These are phyloP conservation scores for Syndactyla subalaris DNA, from an alignment of 2,797 vertebrate genomes.

Conservation along the genomic window DNA sequence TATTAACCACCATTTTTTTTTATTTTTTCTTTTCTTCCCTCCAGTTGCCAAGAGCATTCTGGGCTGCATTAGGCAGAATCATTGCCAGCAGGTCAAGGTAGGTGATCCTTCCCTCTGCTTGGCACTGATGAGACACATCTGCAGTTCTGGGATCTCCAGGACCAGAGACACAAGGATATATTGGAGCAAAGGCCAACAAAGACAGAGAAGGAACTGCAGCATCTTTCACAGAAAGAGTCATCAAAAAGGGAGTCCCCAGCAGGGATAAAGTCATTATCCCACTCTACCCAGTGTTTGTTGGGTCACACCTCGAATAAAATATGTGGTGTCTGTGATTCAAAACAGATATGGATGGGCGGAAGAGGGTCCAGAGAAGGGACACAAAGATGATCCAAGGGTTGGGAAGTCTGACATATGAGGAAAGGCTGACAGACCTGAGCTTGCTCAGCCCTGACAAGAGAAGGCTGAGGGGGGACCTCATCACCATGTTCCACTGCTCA, in stretches of 20 bases:
- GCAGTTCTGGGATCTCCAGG: not conserved
- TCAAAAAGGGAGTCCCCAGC: too few relatives aligned
- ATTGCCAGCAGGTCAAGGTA: not conserved
- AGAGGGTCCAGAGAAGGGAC: not conserved
- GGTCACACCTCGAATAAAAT: not conserved
- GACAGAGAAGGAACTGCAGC: not conserved
- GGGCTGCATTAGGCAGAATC: not conserved
- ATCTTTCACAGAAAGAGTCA: not conserved
- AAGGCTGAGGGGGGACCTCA: not conserved
- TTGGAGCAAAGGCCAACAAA: not conserved
- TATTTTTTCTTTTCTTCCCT: not conserved
- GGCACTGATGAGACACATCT: not conserved
- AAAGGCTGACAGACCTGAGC: not conserved
- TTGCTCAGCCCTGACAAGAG: not conserved
- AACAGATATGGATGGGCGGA: not conserved
- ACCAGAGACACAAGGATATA: not conserved
- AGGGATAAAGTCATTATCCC: not conserved
- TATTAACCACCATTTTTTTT: not conserved
- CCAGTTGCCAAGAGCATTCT: not conserved
- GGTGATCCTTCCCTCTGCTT: not conserved
- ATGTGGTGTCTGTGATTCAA: not conserved
- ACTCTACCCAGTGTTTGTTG: too few relatives aligned
- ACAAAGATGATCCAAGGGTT: not conserved
- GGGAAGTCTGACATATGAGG: not conserved
- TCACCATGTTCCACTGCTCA: too few relatives aligned